Conservation (phyloP, 2,888 invertebrate species). For the Hemaris fuciformis region DNA sequence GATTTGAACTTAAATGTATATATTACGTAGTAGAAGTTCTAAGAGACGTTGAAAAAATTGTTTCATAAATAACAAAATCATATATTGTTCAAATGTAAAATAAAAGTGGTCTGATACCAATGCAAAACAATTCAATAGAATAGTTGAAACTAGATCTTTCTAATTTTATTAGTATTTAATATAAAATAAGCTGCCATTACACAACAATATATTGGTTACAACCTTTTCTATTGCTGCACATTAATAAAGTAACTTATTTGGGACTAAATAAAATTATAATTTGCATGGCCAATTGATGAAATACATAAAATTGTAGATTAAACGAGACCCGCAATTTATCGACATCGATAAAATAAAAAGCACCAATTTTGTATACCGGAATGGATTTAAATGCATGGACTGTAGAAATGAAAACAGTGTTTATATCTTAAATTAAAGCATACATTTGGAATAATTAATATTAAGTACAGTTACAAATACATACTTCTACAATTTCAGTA, state of each 20-base stretch:
- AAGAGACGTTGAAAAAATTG: too few relatives aligned
- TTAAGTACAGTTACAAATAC: conserved; percentile 1
- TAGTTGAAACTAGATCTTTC: too few relatives aligned
- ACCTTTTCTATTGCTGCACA: too few relatives aligned
- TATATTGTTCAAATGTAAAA: background rate
- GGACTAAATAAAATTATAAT: too few relatives aligned
- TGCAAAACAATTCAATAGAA: too few relatives aligned
- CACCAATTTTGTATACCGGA: background rate
- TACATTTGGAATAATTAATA: background rate
- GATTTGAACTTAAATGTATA: background rate
- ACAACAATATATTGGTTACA: too few relatives aligned
- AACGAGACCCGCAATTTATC: background rate
- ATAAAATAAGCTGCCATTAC: too few relatives aligned
- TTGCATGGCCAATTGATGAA: too few relatives aligned
- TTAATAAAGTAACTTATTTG: too few relatives aligned
- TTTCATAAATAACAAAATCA: too few relatives aligned
- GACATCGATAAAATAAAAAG: background rate
- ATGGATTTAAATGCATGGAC: background rate
- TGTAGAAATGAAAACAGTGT: background rate
- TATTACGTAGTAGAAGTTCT: background rate
- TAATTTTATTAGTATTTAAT: too few relatives aligned
- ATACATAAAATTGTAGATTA: background rate
- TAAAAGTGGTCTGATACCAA: too few relatives aligned
- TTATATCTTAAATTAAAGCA: background rate
- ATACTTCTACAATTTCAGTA: background rate